A percentile compares a stretch with the other conserved stretches of the same genome.
These are phyloP conservation scores for Portevinia maculata DNA, from an alignment of 2,888 invertebrate species.

Conservation along the genomic window DNA sequence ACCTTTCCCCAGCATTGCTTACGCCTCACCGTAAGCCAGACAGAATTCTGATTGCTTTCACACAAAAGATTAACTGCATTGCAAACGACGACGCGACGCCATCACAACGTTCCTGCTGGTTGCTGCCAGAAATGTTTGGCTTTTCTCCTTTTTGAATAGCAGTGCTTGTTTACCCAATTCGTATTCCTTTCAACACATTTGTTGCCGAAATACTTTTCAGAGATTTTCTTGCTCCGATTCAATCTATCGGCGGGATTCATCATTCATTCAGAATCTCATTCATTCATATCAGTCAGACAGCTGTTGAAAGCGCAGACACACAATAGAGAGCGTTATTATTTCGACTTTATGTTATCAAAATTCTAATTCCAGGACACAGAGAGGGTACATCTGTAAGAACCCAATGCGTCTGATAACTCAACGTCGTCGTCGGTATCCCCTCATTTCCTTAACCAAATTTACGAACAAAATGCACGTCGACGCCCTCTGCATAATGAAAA, in stretches of 20 bases:
- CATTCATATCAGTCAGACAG: conserved; percentile 28
- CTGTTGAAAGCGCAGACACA: background rate
- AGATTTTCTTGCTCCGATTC: conserved; percentile 1
- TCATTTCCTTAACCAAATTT: conserved; percentile 28
- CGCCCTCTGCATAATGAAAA: conserved; percentile 50
- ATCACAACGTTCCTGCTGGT: background rate
- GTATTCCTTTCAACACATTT: conserved; percentile 23
- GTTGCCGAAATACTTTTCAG: background rate
- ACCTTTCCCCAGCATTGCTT: background rate
- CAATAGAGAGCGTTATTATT: conserved; percentile 26
- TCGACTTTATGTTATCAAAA: conserved; percentile 53
- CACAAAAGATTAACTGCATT: conserved; percentile 16
- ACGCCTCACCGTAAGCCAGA: background rate
- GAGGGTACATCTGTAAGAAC: background rate
- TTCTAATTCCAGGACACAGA: conserved; percentile 40
- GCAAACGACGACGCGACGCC: background rate
- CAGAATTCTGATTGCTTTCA: conserved; percentile 16
- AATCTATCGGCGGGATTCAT: conserved; percentile 46
- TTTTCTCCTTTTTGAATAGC: background rate
- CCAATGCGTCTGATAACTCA: background rate
- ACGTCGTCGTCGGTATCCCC: background rate
- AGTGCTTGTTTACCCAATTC: conserved; percentile 9
- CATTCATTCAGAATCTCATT: conserved; percentile 40
- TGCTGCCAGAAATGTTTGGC: background rate
- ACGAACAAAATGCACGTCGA: conserved; percentile 53